Conservation (phyloP, 2,797 vertebrate genomes). For the Vipera ursinii region DNA sequence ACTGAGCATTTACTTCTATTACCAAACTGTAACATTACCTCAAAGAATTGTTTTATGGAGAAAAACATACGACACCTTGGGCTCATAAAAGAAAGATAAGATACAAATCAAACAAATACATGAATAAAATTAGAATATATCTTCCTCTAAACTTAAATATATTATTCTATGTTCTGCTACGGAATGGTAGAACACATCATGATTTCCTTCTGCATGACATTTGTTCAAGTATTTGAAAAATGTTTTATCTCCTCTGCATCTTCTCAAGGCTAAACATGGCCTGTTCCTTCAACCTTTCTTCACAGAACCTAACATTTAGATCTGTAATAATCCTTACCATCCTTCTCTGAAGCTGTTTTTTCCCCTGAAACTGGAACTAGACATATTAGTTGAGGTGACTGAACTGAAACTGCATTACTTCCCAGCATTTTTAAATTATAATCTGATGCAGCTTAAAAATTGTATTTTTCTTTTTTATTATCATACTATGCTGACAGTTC, state of each 20-base stretch:
- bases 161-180: not conserved
- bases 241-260: not conserved
- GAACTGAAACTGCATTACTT: not conserved
- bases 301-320: not conserved
- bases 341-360: not conserved
- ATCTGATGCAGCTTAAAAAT: not conserved
- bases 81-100: not conserved
- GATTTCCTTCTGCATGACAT: not conserved
- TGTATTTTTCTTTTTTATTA: not conserved
- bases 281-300: not conserved
- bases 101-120: not conserved
- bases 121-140: not conserved
- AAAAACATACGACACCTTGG: not conserved
- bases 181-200: not conserved
- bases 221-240: not conserved
- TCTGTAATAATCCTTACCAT: not conserved
- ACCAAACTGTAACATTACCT: not conserved
- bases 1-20: not conserved
- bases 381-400: not conserved
- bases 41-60: not conserved
- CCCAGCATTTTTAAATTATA: not conserved
- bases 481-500: not conserved
- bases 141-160: not conserved
- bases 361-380: not conserved
- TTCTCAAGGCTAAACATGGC: not conserved